Base-by-base conservation (phyloP, 2,888 invertebrate species). In the Camponotus fellah region DNA sequence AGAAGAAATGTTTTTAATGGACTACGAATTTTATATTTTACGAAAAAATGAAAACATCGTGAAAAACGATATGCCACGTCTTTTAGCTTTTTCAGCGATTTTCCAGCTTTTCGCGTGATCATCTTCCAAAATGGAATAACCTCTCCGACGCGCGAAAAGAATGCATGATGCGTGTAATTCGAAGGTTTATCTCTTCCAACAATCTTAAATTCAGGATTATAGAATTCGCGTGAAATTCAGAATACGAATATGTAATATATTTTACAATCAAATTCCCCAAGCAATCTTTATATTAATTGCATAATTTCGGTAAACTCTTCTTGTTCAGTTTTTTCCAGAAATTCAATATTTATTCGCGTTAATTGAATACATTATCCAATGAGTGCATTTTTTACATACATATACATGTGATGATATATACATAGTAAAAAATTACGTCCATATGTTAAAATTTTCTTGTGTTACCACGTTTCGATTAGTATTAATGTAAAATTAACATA, bases 281-380 rank as follows among this genome's bases (percentile, higher is more conserved):
- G 14, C 34, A 46, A 21, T 10, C 40, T 17, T 66, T 37, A 43
- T 37, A n/a, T 2, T 46, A 46, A 60, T 49, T 58, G 14, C 58
- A 8, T 34, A 40, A 71, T 49, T 60, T 71, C 12, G 21, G 46
- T 12, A 58, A 58, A n/a, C 58, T 34, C 34, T 26, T 17, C 21
- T 79, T 26, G 34, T 71, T 46, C 34, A 79, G 46, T 79, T 53
- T 71, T 26, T 34, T 79, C 21, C 21, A 58, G 8, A 79, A 34
- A 71, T 26, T 26, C 58, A 80, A 71, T 80, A 80, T 80, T 80
- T 80, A 80, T 80, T 62, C 60, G 72, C 71, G 46, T 12, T 71
- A 72, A 80, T 71, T 80, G 46, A 72, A 80, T 62, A 46, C 34
- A 43, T 71, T 46, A 58, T 43, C 3, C 14, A 6, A 26, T 26